These are phyloP conservation scores for Polypterus bichir DNA, from an alignment of 2,113 vertebrate species.

Conservation along the genomic window DNA sequence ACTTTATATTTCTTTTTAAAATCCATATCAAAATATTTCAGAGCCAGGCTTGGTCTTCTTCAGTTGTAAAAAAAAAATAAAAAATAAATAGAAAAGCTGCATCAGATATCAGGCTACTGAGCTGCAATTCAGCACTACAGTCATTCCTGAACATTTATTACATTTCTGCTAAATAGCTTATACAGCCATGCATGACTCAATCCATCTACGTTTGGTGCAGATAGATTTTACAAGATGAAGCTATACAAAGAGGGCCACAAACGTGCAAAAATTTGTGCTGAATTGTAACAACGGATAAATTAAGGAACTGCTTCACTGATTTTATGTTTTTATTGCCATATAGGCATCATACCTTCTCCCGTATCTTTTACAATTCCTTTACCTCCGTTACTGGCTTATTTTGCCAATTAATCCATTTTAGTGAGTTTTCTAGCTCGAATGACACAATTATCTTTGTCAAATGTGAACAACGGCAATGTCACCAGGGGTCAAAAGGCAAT, in stretches of 20 bases:
- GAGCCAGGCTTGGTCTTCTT: no score
- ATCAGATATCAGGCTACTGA: conserved; percentile 31
- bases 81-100: conserved; percentile 20
- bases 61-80: no score
- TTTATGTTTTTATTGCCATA: conserved; percentile 37
- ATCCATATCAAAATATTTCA: no score
- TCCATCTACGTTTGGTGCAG: conserved; percentile 49
- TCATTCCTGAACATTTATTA: conserved; percentile 50
- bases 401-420: conserved; percentile 22
- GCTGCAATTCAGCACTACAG: conserved; percentile 48
- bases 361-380: conserved; percentile 40
- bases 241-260: conserved; percentile 39
- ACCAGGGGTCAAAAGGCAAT: conserved; percentile 20
- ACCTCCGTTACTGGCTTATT: conserved; percentile 20
- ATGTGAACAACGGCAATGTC: conserved; percentile 22
- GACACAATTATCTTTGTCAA: conserved; percentile 32
- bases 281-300: conserved; percentile 54
- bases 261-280: conserved; percentile 45
- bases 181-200: conserved; percentile 58
- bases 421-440: conserved; percentile 24
- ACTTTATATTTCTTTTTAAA: no score
- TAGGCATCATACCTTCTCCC: conserved; percentile 38
- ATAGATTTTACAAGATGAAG: conserved; percentile 43
- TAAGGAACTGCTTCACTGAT: conserved; percentile 46
- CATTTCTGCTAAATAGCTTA: conserved; percentile 42